phyloP scores from a whole-genome alignment of 1,140 invertebrate species.

The Thalassaphorura encarpata region DNA sequence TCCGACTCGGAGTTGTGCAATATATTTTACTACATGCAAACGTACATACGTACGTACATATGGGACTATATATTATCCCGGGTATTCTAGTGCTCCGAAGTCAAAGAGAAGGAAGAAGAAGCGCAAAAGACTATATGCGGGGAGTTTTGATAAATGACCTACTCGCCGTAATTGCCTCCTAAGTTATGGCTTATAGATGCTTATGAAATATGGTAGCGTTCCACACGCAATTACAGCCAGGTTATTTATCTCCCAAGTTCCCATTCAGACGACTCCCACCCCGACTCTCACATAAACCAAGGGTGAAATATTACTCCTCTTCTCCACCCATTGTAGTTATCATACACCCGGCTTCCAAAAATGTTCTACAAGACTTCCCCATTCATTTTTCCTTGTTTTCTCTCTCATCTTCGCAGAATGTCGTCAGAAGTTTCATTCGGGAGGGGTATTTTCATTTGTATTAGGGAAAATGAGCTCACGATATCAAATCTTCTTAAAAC shows the following conservation, averaged over 20 bases:
- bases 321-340: conserved; percentile 27
- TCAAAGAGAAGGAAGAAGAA: neutral
- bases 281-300: neutral
- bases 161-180: conserved; percentile 48
- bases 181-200: conserved; percentile 47
- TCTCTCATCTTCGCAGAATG: too few species aligned
- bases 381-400: neutral
- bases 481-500: too few species aligned
- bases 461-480: neutral
- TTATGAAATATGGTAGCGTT: conserved; percentile 49
- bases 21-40: neutral
- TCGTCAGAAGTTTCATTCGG: too few species aligned
- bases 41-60: neutral
- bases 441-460: neutral
- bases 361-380: neutral
- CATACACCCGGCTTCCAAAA: neutral
- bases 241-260: conserved; percentile 44
- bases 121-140: neutral
- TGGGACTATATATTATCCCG: neutral
- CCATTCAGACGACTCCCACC: neutral
- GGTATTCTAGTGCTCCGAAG: neutral
- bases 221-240: conserved; percentile 46
- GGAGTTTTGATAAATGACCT: conserved; percentile 44
- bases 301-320: conserved; percentile 29
- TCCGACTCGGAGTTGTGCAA: neutral